These are phyloP conservation scores for Sturnus vulgaris DNA, from an alignment of 2,113 vertebrate genomes.

Conservation along the genomic window DNA sequence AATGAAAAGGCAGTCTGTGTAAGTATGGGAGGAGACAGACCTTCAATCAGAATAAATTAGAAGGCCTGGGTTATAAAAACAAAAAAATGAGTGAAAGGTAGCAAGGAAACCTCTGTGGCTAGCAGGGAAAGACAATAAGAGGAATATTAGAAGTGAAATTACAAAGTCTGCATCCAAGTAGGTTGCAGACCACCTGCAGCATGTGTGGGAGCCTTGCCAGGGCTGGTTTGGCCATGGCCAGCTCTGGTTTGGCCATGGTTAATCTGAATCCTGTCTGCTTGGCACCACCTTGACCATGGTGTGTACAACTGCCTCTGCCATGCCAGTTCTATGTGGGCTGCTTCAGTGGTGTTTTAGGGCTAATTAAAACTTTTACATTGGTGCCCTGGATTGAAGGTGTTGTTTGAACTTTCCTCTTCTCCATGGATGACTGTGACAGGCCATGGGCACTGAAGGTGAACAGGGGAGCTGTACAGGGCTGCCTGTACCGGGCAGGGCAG, in stretches of 20 bases:
- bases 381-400: background rate
- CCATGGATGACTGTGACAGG: background rate
- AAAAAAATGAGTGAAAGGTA: background rate
- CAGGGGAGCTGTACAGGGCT: background rate
- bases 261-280: background rate
- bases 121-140: background rate
- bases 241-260: background rate
- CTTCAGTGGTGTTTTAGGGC: background rate
- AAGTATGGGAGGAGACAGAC: background rate
- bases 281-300: background rate
- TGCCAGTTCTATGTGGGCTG: background rate
- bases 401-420: background rate
- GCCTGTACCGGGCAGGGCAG: background rate
- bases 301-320: background rate
- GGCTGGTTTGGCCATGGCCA: background rate
- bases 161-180: background rate
- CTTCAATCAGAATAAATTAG: background rate
- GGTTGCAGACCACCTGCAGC: background rate
- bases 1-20: background rate
- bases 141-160: background rate
- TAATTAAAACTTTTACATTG: background rate
- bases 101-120: background rate
- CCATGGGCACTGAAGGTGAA: background rate
- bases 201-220: background rate
- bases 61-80: background rate